Evolutionary conservation across 2,888 invertebrate genomes (phyloP).

Genomic region (Hermodice carunculata): DNA sequence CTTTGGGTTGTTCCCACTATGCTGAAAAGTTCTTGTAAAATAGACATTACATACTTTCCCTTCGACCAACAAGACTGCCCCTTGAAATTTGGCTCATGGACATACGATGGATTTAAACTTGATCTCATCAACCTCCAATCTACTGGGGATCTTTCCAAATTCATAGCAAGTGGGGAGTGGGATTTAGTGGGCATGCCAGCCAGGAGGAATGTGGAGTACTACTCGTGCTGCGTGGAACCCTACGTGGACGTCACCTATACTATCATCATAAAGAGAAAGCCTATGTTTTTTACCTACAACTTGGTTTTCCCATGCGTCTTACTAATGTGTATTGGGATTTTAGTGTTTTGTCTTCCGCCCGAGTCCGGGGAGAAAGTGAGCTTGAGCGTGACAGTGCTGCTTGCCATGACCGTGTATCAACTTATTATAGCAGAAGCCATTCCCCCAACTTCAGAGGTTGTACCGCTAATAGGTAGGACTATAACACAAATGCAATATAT

Average conservation of each 20-base stretch:
- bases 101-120: conserved; percentile 75
- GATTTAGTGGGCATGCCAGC: conserved; percentile 41
- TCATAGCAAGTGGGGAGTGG: conserved; percentile 38
- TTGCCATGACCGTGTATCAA: conserved; percentile 63
- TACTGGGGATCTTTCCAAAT: conserved; percentile 36
- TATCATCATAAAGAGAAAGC: conserved; percentile 38
- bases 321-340: conserved; percentile 46
- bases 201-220: conserved; percentile 36
- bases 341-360: conserved; percentile 57
- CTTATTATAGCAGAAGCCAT: conserved; percentile 62
- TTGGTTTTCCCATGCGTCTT: conserved; percentile 57
- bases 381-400: conserved; percentile 57
- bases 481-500: background rate
- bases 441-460: conserved; percentile 61
- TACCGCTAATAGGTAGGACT: conserved; percentile 59
- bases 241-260: conserved; percentile 43
- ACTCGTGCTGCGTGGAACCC: conserved; percentile 41
- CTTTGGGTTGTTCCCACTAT: conserved; percentile 42
- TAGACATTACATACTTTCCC: conserved; percentile 48
- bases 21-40: conserved; percentile 40
- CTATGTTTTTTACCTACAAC: conserved; percentile 56
- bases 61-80: conserved; percentile 97
- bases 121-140: conserved; percentile 47
- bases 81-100: conserved; percentile 86
- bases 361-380: conserved; percentile 60